Percentiles rank a stretch among this genome's conserved stretches.
Evolutionary conservation across 2,113 vertebrate genomes (phyloP).

Genomic region (Bungarus multicinctus): DNA sequence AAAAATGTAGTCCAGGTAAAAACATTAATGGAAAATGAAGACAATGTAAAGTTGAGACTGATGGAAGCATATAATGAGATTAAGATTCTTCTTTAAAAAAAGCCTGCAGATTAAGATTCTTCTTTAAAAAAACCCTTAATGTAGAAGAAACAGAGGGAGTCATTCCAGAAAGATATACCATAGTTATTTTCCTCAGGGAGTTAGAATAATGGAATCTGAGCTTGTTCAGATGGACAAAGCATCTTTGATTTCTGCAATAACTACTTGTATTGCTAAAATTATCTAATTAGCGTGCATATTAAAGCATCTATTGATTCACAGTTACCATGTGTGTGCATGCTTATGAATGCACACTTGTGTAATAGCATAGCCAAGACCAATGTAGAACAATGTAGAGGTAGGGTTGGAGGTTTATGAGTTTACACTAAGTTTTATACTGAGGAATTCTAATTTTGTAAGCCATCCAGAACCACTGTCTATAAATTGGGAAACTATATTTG

Average conservation of each 20-base stretch:
- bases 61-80: constrained; percentile 52
- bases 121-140: too few species aligned
- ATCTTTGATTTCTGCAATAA: constrained; percentile 6
- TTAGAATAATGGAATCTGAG: constrained; percentile 13
- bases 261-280: constrained; percentile 23
- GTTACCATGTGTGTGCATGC: neutral
- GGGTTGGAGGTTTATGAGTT: too few species aligned
- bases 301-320: constrained; percentile 28
- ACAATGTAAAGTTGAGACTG: constrained; percentile 63
- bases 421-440: too few species aligned
- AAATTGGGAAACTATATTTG: too few species aligned
- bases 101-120: too few species aligned
- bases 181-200: neutral
- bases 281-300: constrained; percentile 26
- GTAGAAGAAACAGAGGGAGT: constrained; percentile 28
- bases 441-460: too few species aligned
- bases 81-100: too few species aligned
- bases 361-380: constrained; percentile 5
- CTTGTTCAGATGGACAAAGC: constrained; percentile 17
- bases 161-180: constrained; percentile 28
- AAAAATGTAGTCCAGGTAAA: constrained; percentile 56
- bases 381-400: neutral
- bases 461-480: too few species aligned
- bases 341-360: neutral
- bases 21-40: constrained; percentile 63